A percentile compares a stretch with the other conserved stretches of the same genome.
These are phyloP conservation scores for Cyclophora albipunctata DNA, from an alignment of 2,888 invertebrate species.

Conservation along the genomic window DNA sequence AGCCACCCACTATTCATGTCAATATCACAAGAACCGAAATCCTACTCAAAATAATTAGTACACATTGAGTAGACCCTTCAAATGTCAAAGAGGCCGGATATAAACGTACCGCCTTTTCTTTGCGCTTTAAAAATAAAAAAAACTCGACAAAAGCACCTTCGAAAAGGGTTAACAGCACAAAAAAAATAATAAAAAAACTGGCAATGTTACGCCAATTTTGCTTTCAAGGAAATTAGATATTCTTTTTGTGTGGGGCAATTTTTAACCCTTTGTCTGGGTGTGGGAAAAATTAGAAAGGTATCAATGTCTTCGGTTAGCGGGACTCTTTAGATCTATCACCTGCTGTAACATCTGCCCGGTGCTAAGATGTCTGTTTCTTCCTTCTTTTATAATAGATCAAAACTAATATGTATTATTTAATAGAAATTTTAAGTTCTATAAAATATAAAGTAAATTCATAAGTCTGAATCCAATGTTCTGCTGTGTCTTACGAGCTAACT, in stretches of 20 bases:
- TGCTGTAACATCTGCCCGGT: slow-evolving; percentile 24
- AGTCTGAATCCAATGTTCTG: too few species aligned
- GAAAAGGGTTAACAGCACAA: slow-evolving; percentile 52
- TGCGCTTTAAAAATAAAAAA: slow-evolving; percentile 56
- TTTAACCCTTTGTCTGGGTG: slow-evolving; percentile 63
- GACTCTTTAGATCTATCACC: slow-evolving; percentile 29
- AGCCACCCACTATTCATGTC: slow-evolving; percentile 42
- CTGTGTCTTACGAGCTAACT: too few species aligned
- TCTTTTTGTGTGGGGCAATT: slow-evolving; percentile 60
- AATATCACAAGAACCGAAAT: slow-evolving; percentile 40
- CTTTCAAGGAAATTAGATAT: slow-evolving; percentile 75
- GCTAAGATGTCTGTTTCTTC: too few species aligned
- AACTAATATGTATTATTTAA: too few species aligned
- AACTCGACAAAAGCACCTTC: slow-evolving; percentile 55
- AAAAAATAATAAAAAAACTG: slow-evolving; percentile 23
- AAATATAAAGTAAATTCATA: too few species aligned
- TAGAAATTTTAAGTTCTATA: too few species aligned
- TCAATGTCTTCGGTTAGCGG: slow-evolving; percentile 33
- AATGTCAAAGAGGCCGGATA: slow-evolving; percentile 68
- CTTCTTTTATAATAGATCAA: too few species aligned
- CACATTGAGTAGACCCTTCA: slow-evolving; percentile 63
- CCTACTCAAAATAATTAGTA: slow-evolving; percentile 72
- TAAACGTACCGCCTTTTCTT: slow-evolving; percentile 76
- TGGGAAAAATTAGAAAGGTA: slow-evolving; percentile 56
- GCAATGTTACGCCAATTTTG: slow-evolving; percentile 74